Evolutionary conservation across 1,140 invertebrate species (phyloP).

Genomic region (Drosophila sp.): DNA sequence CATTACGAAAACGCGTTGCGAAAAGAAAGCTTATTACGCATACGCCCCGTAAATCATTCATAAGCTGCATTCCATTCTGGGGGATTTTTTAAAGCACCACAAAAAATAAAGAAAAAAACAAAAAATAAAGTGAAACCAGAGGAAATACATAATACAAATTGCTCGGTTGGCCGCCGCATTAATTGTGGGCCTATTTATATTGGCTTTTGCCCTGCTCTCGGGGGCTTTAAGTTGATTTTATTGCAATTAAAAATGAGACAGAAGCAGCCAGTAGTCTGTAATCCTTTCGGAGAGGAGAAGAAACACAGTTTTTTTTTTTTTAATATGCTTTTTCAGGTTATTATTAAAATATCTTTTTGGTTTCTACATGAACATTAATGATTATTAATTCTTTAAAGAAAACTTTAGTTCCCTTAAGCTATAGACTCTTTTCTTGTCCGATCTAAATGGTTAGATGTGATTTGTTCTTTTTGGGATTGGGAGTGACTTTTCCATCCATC

Average conservation of each 20-base stretch:
- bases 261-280: background rate
- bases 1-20: slow-evolving; percentile 39
- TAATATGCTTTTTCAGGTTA: slow-evolving; percentile 30
- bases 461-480: slow-evolving; percentile 46
- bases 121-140: background rate
- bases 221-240: slow-evolving; percentile 38
- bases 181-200: slow-evolving; percentile 59
- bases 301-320: background rate
- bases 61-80: slow-evolving; percentile 44
- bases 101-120: background rate
- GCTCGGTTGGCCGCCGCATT: slow-evolving; percentile 45
- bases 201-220: slow-evolving; percentile 27
- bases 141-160: slow-evolving; percentile 55
- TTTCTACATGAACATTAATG: slow-evolving; percentile 51
- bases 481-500: slow-evolving; percentile 12
- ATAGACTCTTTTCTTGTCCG: slow-evolving; percentile 57
- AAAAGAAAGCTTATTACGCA: slow-evolving; percentile 51
- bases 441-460: slow-evolving; percentile 13
- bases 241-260: slow-evolving; percentile 51
- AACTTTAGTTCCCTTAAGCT: slow-evolving; percentile 64
- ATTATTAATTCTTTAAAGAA: slow-evolving; percentile 21
- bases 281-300: background rate
- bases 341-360: slow-evolving; percentile 74
- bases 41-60: slow-evolving; percentile 66
- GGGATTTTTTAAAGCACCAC: slow-evolving; percentile 15